Conservation (phyloP, 2,113 vertebrate genomes). For the Actenoides lindsayi region DNA sequence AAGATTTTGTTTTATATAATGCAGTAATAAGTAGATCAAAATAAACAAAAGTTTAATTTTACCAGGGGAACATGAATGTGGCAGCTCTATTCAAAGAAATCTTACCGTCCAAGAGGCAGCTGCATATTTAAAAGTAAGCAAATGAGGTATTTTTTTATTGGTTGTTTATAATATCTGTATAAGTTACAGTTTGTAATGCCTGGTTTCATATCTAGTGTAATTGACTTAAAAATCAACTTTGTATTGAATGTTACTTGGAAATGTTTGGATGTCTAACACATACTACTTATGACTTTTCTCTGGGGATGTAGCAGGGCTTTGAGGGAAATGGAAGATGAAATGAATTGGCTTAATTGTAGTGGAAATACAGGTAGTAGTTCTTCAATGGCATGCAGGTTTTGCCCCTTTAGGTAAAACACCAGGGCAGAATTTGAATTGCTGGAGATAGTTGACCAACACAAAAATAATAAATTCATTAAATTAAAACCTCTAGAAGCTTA, state of each 20-base stretch:
- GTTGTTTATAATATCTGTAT: not conserved
- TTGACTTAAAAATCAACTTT: not conserved
- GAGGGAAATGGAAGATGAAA: not conserved
- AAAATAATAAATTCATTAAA: not conserved
- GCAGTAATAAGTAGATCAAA: not conserved
- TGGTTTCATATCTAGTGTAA: not conserved
- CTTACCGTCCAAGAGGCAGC: constrained; percentile 87
- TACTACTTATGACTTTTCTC: not conserved
- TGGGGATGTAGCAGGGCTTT: not conserved
- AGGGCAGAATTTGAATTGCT: not conserved
- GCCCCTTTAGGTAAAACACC: not conserved
- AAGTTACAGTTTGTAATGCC: not conserved
- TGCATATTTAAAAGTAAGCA: constrained; percentile 87
- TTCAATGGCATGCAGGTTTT: not conserved
- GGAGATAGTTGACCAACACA: not conserved
- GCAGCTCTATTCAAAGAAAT: constrained; percentile 84
- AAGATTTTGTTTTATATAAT: not conserved
- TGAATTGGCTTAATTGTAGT: not conserved
- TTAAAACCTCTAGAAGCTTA: not conserved
- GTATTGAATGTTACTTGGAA: not conserved
- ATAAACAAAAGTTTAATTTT: constrained; percentile 48
- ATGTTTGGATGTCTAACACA: not conserved
- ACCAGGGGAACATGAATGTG: constrained; percentile 93
- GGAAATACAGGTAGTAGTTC: not conserved
- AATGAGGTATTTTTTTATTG: not conserved